These are phyloP conservation scores for Drosophila tropicalis DNA, from an alignment of 1,140 invertebrate species.

Conservation along the genomic window DNA sequence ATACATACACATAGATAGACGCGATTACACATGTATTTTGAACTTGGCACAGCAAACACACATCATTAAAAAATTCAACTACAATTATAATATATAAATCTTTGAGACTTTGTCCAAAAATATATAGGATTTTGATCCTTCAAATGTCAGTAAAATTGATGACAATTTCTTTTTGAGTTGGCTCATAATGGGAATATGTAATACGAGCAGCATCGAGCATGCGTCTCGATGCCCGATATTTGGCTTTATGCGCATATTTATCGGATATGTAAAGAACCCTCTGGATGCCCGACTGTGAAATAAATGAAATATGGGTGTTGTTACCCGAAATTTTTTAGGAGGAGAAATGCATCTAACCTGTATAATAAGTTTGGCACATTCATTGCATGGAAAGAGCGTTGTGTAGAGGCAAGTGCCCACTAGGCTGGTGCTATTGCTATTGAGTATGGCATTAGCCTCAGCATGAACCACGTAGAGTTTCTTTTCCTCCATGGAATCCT, in stretches of 20 bases:
- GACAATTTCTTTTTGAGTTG: slow-evolving; percentile 49
- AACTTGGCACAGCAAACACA: no score
- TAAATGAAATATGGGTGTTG: background rate
- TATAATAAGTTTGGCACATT: slow-evolving; percentile 98
- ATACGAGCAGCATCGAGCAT: slow-evolving; percentile 92
- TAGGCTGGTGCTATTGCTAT: slow-evolving; percentile 92
- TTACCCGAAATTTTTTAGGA: no score
- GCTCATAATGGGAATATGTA: slow-evolving; percentile 83
- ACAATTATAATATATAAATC: background rate
- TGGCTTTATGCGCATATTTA: slow-evolving; percentile 88
- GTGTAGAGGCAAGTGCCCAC: slow-evolving; percentile 94
- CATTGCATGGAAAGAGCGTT: slow-evolving; percentile 96
- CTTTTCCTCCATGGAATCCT: slow-evolving; percentile 88
- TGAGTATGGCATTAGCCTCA: slow-evolving; percentile 98
- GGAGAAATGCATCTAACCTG: slow-evolving; percentile 74
- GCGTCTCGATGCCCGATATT: slow-evolving; percentile 89
- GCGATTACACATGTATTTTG: no score
- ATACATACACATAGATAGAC: background rate
- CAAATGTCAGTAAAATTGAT: slow-evolving; percentile 52
- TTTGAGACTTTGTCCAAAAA: background rate
- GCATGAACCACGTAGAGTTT: slow-evolving; percentile 97
- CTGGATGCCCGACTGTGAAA: slow-evolving; percentile 90
- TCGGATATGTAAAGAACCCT: slow-evolving; percentile 92
- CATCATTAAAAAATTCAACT: no score
- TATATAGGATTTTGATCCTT: slow-evolving; percentile 4